Conservation (phyloP, 2,797 vertebrate genomes). For the Pseudochaenichthys georgianus region DNA sequence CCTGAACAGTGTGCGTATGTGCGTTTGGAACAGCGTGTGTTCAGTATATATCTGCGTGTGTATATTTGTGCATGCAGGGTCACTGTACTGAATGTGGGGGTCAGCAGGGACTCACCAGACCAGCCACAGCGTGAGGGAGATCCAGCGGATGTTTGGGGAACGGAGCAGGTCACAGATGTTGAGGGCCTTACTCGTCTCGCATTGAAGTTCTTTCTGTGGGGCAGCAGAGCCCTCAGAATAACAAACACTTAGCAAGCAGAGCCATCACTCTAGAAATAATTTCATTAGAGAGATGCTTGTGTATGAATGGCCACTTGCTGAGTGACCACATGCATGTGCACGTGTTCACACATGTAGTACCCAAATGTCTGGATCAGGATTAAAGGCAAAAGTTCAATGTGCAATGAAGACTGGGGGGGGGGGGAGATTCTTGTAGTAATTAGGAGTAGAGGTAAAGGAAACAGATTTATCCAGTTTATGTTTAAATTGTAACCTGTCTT, state of each 20-base stretch:
- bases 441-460: not conserved
- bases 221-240: constrained; percentile 59
- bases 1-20: constrained; percentile 11
- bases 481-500: not conserved
- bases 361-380: not conserved
- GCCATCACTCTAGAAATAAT: constrained; percentile 28
- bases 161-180: constrained; percentile 90
- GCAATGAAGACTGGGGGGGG: not conserved
- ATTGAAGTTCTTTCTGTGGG: constrained; percentile 57
- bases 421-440: not conserved
- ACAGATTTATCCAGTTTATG: not conserved
- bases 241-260: constrained; percentile 58
- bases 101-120: constrained; percentile 89
- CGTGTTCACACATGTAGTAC: not conserved
- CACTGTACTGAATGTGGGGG: constrained; percentile 56
- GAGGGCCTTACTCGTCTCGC: constrained; percentile 36
- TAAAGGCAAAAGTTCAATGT: constrained; percentile 6
- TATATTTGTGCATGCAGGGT: constrained; percentile 39
- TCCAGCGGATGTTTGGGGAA: constrained; percentile 87
- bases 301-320: constrained; percentile 8
- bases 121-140: constrained; percentile 90
- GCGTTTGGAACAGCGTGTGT: constrained; percentile 2
- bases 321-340: constrained; percentile 10
- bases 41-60: not conserved
- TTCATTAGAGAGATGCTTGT: constrained; percentile 11